Conservation (phyloP, 2,888 invertebrate species). For the Scaptodrosophila latifasciaeformis region DNA sequence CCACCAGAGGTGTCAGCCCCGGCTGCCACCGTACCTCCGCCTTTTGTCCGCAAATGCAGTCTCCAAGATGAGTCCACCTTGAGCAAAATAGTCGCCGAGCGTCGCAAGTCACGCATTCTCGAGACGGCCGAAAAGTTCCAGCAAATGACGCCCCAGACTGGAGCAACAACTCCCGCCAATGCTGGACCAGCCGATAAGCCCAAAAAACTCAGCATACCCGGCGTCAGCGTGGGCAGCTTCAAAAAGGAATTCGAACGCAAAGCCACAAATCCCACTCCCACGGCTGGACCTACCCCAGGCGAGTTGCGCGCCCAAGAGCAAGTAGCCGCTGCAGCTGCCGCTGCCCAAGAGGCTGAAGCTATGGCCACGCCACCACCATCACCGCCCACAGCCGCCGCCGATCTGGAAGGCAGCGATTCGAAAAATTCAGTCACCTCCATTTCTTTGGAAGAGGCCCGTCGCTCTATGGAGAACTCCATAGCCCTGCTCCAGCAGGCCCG, state of each 20-base stretch:
- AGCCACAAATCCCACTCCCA: slow-evolving; percentile 78
- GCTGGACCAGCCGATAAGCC: slow-evolving; percentile 77
- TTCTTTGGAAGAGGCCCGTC: slow-evolving; percentile 77
- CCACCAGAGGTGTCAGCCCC: slow-evolving; percentile 21
- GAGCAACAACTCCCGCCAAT: slow-evolving; percentile 4
- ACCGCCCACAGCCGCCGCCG: slow-evolving; percentile 40
- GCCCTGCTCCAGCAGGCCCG: slow-evolving; percentile 78
- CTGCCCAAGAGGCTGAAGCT: slow-evolving; percentile 40
- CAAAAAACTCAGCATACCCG: slow-evolving; percentile 87
- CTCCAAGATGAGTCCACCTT: slow-evolving; percentile 72
- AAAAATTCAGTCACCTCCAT: slow-evolving; percentile 76
- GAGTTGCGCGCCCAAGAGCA: slow-evolving; percentile 68
- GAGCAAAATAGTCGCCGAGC: slow-evolving; percentile 77
- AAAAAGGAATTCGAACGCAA: slow-evolving; percentile 90
- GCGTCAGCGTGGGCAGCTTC: slow-evolving; percentile 89
- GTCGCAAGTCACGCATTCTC: slow-evolving; percentile 81
- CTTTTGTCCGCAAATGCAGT: slow-evolving; percentile 72
- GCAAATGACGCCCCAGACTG: slow-evolving; percentile 75
- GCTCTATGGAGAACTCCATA: slow-evolving; percentile 80
- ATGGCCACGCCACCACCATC: slow-evolving; percentile 71
- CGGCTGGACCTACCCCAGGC: slow-evolving; percentile 70
- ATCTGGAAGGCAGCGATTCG: slow-evolving; percentile 77
- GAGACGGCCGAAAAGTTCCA: slow-evolving; percentile 84
- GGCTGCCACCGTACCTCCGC: slow-evolving; percentile 24
- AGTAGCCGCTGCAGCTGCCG: slow-evolving; percentile 63